These are phyloP conservation scores for Erebia aethiops DNA, from an alignment of 2,888 invertebrate genomes.

Conservation along the genomic window DNA sequence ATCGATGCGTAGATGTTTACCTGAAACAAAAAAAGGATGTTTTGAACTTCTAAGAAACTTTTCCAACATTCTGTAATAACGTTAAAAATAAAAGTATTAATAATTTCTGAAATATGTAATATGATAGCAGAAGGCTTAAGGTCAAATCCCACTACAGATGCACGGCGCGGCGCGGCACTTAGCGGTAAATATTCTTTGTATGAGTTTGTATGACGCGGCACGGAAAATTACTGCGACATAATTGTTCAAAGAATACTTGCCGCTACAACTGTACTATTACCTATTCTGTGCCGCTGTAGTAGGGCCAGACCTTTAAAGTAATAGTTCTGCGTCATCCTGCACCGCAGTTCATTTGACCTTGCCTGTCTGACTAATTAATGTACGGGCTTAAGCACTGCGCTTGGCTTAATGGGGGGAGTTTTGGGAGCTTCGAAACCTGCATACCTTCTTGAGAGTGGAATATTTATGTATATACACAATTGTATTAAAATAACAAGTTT, in stretches of 20 bases:
- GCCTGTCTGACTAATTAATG: slow-evolving; percentile 32
- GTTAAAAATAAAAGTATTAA: neutral
- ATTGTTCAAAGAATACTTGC: no score
- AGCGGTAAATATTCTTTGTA: no score
- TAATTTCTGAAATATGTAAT: no score
- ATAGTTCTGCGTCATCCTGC: slow-evolving; percentile 15
- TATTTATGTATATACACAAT: neutral
- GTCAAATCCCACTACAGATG: no score
- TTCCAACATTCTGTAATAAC: neutral
- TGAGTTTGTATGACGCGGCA: no score
- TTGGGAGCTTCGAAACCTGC: slow-evolving; percentile 13
- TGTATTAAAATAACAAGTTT: no score
- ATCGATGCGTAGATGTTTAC: neutral
- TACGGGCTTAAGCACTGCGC: slow-evolving; percentile 31
- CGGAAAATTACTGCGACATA: no score
- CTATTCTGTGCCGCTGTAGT: no score
- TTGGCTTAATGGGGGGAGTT: slow-evolving; percentile 24
- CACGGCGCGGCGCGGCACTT: no score
- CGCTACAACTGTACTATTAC: no score
- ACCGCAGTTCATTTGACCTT: slow-evolving; percentile 34
- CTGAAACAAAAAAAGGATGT: slow-evolving; percentile 1
- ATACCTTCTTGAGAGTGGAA: neutral
- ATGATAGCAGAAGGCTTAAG: no score
- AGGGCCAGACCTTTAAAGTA: slow-evolving; percentile 8
- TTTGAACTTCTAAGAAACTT: neutral